Base-by-base conservation (phyloP, 1,140 invertebrate genomes). In the Paracyclopina nana region DNA sequence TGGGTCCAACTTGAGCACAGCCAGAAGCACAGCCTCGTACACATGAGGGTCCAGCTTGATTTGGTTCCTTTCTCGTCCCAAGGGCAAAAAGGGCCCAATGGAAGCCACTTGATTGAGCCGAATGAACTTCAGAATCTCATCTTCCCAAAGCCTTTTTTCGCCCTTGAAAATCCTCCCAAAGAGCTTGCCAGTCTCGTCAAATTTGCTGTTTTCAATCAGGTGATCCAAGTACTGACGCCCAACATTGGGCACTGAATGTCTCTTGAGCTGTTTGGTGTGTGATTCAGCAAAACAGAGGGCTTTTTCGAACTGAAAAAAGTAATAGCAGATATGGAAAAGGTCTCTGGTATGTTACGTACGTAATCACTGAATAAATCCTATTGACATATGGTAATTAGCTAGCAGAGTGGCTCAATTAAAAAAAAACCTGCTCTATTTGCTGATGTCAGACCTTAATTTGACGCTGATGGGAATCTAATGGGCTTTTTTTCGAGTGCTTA, bases 1-100 rank as follows among this genome's bases (percentile, higher is more conserved):
- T 63, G 86, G 80, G 1, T 97, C 65, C 64, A 84, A 95, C 61
- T 95, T 87, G 59, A 81, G 85, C 2, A 97, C 68, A 27, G 97
- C 83, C 73, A 88, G n/a, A n/a, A n/a, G n/a, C n/a, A n/a, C n/a
- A n/a, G n/a, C 80, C 68, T 97, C 90, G 65, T 97, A 97, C 53
- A 91, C 79, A 31, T 83, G 74, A 0, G 81, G 74, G 62, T 77
- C 77, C n/a, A 97, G 68, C 50, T 74, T 75, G 26, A 67, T 66
- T n/a, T n/a, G n/a, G n/a, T n/a, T n/a, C n/a, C n/a, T n/a, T 18
- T 66, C 60, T 31, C 66, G 61, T 68, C 70, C 72, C 57, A 74
- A 71, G 2, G 74, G 75, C 41, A 98, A 68, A 64, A 87, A 91
- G 0, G 76, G 70, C 58, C 84, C 83, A 12, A 97, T 75, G 1